Base-by-base conservation (phyloP, 53 echinoderm and acorn worm species). In the Stichopus horrens region DNA sequence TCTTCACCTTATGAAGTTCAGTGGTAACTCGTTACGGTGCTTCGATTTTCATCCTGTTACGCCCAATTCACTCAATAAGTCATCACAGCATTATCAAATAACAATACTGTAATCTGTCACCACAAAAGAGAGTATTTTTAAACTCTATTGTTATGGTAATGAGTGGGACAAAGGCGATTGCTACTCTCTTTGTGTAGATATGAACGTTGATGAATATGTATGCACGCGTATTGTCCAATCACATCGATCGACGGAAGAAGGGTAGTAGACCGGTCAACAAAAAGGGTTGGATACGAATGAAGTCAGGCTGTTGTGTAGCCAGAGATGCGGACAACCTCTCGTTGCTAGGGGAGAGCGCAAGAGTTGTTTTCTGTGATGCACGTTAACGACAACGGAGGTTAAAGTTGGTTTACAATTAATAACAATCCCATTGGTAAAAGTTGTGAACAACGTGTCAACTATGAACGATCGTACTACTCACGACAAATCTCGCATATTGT, bases 291-390 rank as follows among this genome's bases (percentile, higher is more conserved):
- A 23, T 52, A 37, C 37, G 37, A 52, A 75, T 75, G 8, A 52
- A 75, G 75, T 23, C 75, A 23, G 52, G 21, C 79, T 79, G 79
- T 79, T 16, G 6, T 19, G 37, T 37, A 37, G 37, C 37, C 37
- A 37, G 37, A 37, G 55, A 55, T 53, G 79, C 52, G 19, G 5
- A 53, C 55, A 79, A 79, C 19, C n/a, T 19, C 52, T 55, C 14
- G 79, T 79, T 79, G 79, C 79, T 79, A 79, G 54, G 79, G 54
- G 55, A 79, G 79, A 63, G 10, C 54, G 8, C 10, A 53, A 10
- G 79, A 79, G 79, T 79, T 79, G 79, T 79, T 79, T 53, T 79
- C 79, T 79, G 79, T 79, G 79, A 79, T 79, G 79, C 11, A 79
- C 18, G 79, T 55, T 79, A 79, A 79, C 79, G n/a, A 79, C 79